These are phyloP conservation scores for Tolmerus cingulatus DNA, from an alignment of 2,888 invertebrate species.

Conservation along the genomic window DNA sequence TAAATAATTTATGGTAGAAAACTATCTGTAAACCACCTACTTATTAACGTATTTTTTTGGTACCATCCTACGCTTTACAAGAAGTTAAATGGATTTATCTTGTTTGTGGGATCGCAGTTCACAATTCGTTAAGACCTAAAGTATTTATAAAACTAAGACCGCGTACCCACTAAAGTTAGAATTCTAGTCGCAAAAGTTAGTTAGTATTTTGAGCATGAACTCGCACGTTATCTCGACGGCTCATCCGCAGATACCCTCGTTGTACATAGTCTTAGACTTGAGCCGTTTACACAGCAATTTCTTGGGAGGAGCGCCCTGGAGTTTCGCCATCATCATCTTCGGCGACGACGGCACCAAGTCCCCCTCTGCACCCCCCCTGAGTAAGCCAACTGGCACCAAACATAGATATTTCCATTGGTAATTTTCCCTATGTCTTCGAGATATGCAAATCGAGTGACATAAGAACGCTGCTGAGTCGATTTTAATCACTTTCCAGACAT, in stretches of 20 bases:
- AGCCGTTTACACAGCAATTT: neutral
- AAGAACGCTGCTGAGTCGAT: conserved; percentile 34
- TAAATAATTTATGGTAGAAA: neutral
- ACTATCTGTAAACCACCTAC: neutral
- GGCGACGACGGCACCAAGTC: neutral
- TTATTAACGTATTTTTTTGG: neutral
- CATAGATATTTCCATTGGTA: conserved; percentile 10
- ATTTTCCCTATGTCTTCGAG: conserved; percentile 22
- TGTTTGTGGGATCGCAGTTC: neutral
- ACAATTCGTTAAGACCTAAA: neutral
- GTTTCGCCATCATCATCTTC: neutral
- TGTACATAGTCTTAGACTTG: neutral
- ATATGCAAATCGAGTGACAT: conserved; percentile 24
- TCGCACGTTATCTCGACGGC: neutral
- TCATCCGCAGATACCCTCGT: neutral
- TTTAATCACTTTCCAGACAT: conserved; percentile 34
- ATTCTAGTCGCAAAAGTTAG: neutral
- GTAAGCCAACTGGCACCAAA: conserved; percentile 10
- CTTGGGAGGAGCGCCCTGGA: neutral
- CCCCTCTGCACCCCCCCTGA: too few species aligned
- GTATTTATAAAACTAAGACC: neutral
- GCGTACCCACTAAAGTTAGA: neutral
- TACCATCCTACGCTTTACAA: neutral
- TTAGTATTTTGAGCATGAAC: neutral
- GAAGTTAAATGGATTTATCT: neutral